Evolutionary conservation across 2,888 invertebrate genomes (phyloP).

Genomic region (Sminthurides aquaticus): DNA sequence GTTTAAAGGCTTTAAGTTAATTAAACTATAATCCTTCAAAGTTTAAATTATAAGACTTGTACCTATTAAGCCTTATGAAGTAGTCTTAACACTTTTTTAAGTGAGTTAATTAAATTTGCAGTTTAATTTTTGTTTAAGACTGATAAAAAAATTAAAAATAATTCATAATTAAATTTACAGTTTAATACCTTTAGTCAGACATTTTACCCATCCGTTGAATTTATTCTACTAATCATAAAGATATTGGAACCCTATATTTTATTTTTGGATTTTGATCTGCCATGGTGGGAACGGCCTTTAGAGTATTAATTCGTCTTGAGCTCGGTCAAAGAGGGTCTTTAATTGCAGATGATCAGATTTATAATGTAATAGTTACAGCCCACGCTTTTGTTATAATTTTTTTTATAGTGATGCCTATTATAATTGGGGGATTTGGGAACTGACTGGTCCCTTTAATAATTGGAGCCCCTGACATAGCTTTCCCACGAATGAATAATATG

Average conservation of each 20-base stretch:
- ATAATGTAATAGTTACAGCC: constrained; percentile 63
- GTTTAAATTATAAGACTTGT: constrained; percentile 25
- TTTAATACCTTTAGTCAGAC: constrained; percentile 57
- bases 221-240: constrained; percentile 66
- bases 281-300: constrained; percentile 62
- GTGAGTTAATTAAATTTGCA: constrained; percentile 13
- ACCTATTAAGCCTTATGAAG: neutral
- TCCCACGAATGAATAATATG: constrained; percentile 76
- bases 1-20: constrained; percentile 34
- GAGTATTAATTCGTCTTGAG: constrained; percentile 65
- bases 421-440: constrained; percentile 77
- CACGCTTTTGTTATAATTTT: constrained; percentile 69
- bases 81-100: neutral
- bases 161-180: constrained; percentile 46
- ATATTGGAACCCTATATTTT: constrained; percentile 68
- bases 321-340: constrained; percentile 59
- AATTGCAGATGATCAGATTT: constrained; percentile 51
- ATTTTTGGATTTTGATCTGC: constrained; percentile 61
- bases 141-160: constrained; percentile 14
- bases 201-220: constrained; percentile 58
- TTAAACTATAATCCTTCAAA: constrained; percentile 41
- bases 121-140: constrained; percentile 18
- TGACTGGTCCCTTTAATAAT: constrained; percentile 69
- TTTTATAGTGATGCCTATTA: constrained; percentile 50
- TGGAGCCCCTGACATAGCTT: constrained; percentile 71